Conservation (phyloP, 2,113 vertebrate species). For the Ardeotis arabs region DNA sequence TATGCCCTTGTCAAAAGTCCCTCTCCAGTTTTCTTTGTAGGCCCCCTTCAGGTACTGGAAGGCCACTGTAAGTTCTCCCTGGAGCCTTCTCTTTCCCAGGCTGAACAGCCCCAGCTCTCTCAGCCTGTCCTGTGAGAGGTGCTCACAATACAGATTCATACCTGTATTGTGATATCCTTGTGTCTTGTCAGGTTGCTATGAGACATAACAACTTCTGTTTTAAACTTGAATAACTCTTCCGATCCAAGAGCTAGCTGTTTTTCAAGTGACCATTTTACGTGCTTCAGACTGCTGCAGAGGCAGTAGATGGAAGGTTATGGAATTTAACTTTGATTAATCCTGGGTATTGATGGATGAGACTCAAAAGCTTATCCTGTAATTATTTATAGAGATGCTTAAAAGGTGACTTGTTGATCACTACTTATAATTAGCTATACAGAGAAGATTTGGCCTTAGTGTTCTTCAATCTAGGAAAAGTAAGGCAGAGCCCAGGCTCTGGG, state of each 20-base stretch:
- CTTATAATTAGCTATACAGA: neutral
- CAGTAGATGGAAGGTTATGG: neutral
- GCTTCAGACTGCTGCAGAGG: neutral
- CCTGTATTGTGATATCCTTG: neutral
- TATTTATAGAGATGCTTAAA: slow-evolving; percentile 42
- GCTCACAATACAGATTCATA: neutral
- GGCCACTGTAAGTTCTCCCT: too few species aligned
- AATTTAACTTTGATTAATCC: slow-evolving; percentile 10
- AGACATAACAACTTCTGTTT: neutral
- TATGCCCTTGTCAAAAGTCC: too few species aligned
- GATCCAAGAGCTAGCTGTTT: neutral
- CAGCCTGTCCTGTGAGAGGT: too few species aligned
- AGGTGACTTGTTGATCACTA: neutral
- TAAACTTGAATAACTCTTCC: neutral
- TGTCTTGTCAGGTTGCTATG: neutral
- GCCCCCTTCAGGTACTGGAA: too few species aligned
- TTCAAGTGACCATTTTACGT: neutral
- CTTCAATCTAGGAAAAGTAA: neutral
- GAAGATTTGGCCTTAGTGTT: neutral
- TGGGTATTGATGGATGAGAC: neutral
- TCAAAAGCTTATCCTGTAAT: slow-evolving; percentile 25
- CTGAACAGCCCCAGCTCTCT: too few species aligned
- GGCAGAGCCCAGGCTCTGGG: neutral
- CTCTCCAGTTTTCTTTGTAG: too few species aligned
- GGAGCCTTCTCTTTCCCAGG: too few species aligned